These are phyloP conservation scores for Marasmarcha lunaedactyla DNA, from an alignment of 2,888 invertebrate genomes.

Conservation along the genomic window DNA sequence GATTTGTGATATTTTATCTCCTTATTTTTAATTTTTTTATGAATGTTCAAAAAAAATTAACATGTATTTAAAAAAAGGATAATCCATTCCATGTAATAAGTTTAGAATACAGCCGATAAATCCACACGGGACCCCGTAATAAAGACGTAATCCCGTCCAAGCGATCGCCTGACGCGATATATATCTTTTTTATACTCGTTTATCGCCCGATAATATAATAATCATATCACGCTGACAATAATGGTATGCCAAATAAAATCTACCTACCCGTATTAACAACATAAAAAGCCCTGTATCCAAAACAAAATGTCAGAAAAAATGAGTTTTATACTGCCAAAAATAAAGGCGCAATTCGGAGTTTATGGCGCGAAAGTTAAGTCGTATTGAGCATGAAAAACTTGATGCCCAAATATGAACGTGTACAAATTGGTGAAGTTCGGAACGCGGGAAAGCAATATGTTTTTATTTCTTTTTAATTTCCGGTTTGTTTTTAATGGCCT, in stretches of 20 bases:
- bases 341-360: not conserved
- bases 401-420: constrained; percentile 54
- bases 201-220: constrained; percentile 67
- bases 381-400: constrained; percentile 19
- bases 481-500: constrained; percentile 65
- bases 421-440: constrained; percentile 65
- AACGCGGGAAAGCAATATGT: constrained; percentile 65
- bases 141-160: constrained; percentile 46
- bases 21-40: too few relatives aligned
- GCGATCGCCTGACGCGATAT: constrained; percentile 58
- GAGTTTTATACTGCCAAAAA: not conserved
- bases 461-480: constrained; percentile 70
- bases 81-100: constrained; percentile 31
- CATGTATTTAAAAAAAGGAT: too few relatives aligned
- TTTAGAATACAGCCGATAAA: constrained; percentile 45
- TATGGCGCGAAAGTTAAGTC: not conserved
- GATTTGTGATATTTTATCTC: too few relatives aligned
- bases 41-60: too few relatives aligned
- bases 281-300: constrained; percentile 24
- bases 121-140: constrained; percentile 54
- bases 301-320: constrained; percentile 8
- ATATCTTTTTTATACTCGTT: constrained; percentile 60
- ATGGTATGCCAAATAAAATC: constrained; percentile 66
- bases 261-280: constrained; percentile 46
- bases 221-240: constrained; percentile 65